Conservation (phyloP, 2,113 vertebrate genomes). For the Gymnobelideus leadbeateri region DNA sequence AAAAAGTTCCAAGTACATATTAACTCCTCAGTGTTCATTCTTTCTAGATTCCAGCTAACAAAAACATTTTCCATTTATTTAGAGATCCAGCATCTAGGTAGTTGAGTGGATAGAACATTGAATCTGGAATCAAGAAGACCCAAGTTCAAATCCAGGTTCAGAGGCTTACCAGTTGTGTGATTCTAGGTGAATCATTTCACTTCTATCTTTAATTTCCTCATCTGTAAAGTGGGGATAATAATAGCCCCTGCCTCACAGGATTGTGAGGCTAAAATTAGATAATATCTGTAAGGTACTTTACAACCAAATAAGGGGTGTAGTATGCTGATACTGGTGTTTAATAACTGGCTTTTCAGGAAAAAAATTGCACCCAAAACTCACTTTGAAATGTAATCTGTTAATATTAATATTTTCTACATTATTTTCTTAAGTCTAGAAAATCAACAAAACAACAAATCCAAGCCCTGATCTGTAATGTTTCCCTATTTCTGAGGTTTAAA, state of each 20-base stretch:
- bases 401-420: background rate
- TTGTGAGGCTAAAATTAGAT: background rate
- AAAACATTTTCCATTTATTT: slow-evolving; percentile 56
- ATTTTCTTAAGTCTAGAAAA: background rate
- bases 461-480: background rate
- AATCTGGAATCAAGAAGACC: background rate
- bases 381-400: background rate
- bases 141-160: background rate
- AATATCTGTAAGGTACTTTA: background rate
- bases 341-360: background rate
- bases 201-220: background rate
- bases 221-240: background rate
- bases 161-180: too few species aligned
- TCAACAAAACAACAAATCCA: background rate
- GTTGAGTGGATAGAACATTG: background rate
- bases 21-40: slow-evolving; percentile 49
- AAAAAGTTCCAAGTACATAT: slow-evolving; percentile 37
- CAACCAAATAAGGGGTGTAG: background rate
- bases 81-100: background rate
- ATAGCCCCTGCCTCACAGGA: background rate
- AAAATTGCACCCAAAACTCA: background rate
- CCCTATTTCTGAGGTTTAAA: background rate
- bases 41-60: slow-evolving; percentile 51
- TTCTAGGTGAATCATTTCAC: background rate
- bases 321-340: background rate